These are phyloP conservation scores for Epicampocera succincta DNA, from an alignment of 2,888 invertebrate species.

Conservation along the genomic window DNA sequence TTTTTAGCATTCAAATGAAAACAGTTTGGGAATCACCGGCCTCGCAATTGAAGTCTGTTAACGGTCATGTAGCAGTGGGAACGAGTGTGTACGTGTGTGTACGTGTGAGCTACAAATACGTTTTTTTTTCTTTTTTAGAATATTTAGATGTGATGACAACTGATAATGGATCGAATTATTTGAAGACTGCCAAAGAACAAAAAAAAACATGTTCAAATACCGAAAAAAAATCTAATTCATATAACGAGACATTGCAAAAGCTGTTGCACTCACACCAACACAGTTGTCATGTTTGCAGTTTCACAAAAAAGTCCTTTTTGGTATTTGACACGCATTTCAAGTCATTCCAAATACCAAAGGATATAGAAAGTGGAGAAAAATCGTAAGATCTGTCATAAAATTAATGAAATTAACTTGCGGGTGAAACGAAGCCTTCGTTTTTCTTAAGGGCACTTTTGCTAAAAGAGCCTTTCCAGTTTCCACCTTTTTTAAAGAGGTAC, in stretches of 20 bases:
- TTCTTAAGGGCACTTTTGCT: too few relatives aligned
- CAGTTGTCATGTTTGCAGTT: conserved; percentile 47
- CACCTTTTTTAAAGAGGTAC: too few relatives aligned
- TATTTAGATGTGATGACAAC: conserved; percentile 74
- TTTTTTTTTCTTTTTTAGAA: neutral
- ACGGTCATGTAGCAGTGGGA: neutral
- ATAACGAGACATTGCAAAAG: neutral
- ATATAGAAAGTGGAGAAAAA: conserved; percentile 42
- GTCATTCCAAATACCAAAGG: conserved; percentile 9
- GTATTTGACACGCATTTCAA: conserved; percentile 64
- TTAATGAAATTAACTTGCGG: too few relatives aligned
- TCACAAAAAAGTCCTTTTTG: conserved; percentile 64
- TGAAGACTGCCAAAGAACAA: conserved; percentile 21
- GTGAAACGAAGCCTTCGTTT: too few relatives aligned
- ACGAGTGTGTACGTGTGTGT: neutral
- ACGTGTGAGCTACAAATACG: neutral
- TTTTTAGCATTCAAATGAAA: neutral
- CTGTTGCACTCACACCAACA: conserved; percentile 26
- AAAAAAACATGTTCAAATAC: conserved; percentile 44
- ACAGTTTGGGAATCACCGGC: neutral
- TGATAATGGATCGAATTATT: conserved; percentile 79
- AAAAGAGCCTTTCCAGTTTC: too few relatives aligned
- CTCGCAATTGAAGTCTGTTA: neutral
- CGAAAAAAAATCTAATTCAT: conserved; percentile 43
- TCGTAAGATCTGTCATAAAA: conserved; percentile 35